Percentiles rank a stretch among this genome's conserved stretches.
These are phyloP conservation scores for Tubulanus polymorphus DNA, from an alignment of 2,888 invertebrate genomes.

Conservation along the genomic window DNA sequence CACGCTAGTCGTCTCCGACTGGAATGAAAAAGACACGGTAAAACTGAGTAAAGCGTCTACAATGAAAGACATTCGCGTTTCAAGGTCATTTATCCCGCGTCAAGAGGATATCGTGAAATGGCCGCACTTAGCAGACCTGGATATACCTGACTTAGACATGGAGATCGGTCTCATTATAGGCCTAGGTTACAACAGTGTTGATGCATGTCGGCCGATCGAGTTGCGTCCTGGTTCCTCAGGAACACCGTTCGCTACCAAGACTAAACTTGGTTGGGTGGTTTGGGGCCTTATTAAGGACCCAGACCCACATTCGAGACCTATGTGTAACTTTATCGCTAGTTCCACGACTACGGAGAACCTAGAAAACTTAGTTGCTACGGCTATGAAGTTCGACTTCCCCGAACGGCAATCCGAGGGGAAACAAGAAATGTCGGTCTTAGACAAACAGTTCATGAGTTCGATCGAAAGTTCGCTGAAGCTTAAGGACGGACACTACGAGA, in stretches of 20 bases:
- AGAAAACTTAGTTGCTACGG: conserved; percentile 9
- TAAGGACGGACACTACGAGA: too few relatives aligned
- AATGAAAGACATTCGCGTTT: too few relatives aligned
- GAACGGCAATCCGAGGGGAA: conserved; percentile 11
- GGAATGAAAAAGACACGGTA: too few relatives aligned
- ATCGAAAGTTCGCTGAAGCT: too few relatives aligned
- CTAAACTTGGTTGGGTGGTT: conserved; percentile 12
- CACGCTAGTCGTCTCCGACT: too few relatives aligned
- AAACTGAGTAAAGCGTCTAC: too few relatives aligned
- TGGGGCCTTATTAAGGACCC: conserved; percentile 14
- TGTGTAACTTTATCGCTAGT: too few relatives aligned
- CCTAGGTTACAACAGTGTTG: conserved; percentile 16
- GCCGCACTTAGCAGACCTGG: conserved; percentile 12
- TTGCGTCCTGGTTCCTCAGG: conserved; percentile 13
- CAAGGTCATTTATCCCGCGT: too few relatives aligned
- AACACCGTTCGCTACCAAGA: conserved; percentile 15
- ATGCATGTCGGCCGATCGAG: conserved; percentile 17
- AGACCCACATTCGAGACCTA: too few relatives aligned
- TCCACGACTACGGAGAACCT: too few relatives aligned
- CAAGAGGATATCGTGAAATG: conserved; percentile 12
- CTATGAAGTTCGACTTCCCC: conserved; percentile 17
- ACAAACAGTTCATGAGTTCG: too few relatives aligned
- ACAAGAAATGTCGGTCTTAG: too few relatives aligned
- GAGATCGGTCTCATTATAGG: conserved; percentile 16
- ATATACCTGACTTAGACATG: conserved; percentile 5